These are phyloP conservation scores for Hyaena hyaena DNA, from an alignment of 2,113 vertebrate genomes.

Conservation along the genomic window DNA sequence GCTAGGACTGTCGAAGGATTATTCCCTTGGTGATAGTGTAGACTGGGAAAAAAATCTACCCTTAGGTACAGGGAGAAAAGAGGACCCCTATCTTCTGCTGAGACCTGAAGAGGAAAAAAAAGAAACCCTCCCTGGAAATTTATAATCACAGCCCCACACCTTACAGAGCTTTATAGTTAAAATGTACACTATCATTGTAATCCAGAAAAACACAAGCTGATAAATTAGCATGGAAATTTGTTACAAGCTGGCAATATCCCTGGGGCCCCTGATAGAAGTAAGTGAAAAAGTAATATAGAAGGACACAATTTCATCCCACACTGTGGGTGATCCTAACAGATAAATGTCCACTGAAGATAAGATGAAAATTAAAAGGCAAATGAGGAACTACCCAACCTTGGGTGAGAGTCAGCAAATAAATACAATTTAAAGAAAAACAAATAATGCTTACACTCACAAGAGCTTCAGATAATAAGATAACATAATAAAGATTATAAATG, in stretches of 20 bases:
- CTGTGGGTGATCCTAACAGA: neutral
- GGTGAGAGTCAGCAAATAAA: neutral
- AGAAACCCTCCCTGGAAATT: neutral
- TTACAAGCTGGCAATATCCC: neutral
- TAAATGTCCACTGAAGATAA: neutral
- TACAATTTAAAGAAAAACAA: neutral
- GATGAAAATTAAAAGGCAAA: neutral
- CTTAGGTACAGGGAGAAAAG: neutral
- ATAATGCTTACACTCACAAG: neutral
- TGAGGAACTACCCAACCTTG: neutral
- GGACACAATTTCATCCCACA: neutral
- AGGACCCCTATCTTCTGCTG: neutral
- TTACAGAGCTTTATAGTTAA: slow-evolving; percentile 17
- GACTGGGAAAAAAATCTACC: neutral
- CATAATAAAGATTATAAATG: neutral
- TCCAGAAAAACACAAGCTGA: neutral
- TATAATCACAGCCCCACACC: neutral
- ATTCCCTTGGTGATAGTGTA: neutral
- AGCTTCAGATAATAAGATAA: neutral
- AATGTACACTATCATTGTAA: neutral
- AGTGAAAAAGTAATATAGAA: neutral
- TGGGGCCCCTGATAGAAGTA: neutral
- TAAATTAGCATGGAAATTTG: neutral
- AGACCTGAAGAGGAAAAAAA: neutral
- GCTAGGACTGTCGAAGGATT: neutral